Evolutionary conservation across 1,140 invertebrate species (phyloP), one percentile per base, ranked within the genome.

Genomic region (Lanistes nyassanus): DNA sequence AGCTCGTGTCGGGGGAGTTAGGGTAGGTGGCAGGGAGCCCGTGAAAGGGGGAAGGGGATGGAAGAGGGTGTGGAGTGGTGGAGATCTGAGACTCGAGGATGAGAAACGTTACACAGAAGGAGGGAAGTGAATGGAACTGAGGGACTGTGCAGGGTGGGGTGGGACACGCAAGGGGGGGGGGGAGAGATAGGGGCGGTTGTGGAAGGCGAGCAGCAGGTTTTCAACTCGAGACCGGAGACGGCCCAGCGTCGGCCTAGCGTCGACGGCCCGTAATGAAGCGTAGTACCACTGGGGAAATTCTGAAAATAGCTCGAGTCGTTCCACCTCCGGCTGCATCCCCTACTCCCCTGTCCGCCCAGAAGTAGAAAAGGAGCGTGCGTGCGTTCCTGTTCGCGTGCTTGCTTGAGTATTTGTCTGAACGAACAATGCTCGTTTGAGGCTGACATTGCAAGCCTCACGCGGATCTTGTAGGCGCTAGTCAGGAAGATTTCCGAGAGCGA

Each of bases 211-310:
- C 64, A 65, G 37, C 31, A 36, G 64, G 37, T 65, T 65, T 65
- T 65, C 21, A 65, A 36, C 31, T 65, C n/a, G 64, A 36, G 64
- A 65, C 31, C 55, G 62, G 34, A 66, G 74, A 51, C 62, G 26
- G 47, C 34, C 64, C 51, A 55, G 51, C 64, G 74, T 29, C 42
- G n/a, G n/a, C n/a, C n/a, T n/a, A n/a, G n/a, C n/a, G 31, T 36
- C 36, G 53, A 64, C 70, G 72, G 58, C 62, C 36, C 47, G 76
- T 78, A 83, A 83, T 83, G 81, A 83, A 81, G 68, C 80, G 76
- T 83, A 64, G 60, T 47, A 62, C 65, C 78, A 47, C 80, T 55
- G 62, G 80, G 75, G 79, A 82, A 78, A 78, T 78, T 75, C 78
- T 76, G 65, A 80, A 77, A 77, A 76, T 75, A 71, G 76, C 73